phyloP scores from a whole-genome alignment of 1,140 invertebrate genomes.

The Phortica variegata region DNA sequence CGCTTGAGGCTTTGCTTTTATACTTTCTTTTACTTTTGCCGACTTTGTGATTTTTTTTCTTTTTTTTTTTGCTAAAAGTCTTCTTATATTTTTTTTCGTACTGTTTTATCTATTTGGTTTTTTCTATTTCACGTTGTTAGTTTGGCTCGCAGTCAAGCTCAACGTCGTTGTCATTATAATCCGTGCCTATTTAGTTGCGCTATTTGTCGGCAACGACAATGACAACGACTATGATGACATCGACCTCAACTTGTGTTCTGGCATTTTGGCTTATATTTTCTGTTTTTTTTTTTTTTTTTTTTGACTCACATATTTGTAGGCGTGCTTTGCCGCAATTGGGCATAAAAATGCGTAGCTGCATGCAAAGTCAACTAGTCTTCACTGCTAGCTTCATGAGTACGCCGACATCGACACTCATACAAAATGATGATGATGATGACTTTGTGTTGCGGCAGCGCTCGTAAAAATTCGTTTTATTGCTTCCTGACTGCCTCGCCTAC shows the following conservation, averaged over 20 bases:
- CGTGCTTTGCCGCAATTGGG: too few relatives aligned
- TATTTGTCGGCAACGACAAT: constrained; percentile 47
- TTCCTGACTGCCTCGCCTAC: constrained; percentile 36
- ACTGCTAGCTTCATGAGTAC: too few relatives aligned
- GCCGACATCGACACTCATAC: too few relatives aligned
- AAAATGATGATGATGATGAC: too few relatives aligned
- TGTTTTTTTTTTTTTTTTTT: too few relatives aligned
- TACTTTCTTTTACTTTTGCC: too few relatives aligned
- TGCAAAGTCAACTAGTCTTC: constrained; percentile 44
- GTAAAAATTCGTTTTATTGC: constrained; percentile 54
- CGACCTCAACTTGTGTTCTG: too few relatives aligned
- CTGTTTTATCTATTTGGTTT: constrained; percentile 23
- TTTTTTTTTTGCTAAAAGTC: constrained; percentile 2
- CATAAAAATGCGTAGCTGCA: constrained; percentile 17
- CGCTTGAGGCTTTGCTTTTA: constrained; percentile 41
- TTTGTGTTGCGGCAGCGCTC: constrained; percentile 19
- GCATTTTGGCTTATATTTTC: too few relatives aligned
- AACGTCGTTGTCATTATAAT: constrained; percentile 39
- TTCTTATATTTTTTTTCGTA: constrained; percentile 48
- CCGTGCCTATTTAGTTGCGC: constrained; percentile 49
- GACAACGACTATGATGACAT: too few relatives aligned
- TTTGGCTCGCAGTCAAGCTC: background rate
- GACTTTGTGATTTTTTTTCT: too few relatives aligned
- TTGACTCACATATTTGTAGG: constrained; percentile 23
- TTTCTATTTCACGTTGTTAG: background rate